Evolutionary conservation across 2,888 invertebrate species (phyloP).

Genomic region (Erebia aethiops): DNA sequence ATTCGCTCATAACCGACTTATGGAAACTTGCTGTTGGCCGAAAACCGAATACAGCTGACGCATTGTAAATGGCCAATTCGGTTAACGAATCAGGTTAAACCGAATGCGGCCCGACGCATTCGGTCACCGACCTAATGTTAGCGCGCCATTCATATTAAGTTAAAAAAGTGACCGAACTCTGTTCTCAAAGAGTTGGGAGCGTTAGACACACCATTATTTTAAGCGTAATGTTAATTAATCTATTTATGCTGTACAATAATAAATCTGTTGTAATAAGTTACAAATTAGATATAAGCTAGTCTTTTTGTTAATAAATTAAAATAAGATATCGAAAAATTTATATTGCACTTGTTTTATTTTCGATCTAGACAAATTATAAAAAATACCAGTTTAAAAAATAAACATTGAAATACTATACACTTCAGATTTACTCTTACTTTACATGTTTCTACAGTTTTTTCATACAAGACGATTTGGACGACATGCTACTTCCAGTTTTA

Average conservation of each 20-base stretch:
- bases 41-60: too few relatives aligned
- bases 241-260: conserved; percentile 72
- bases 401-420: neutral
- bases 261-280: conserved; percentile 65
- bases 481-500: neutral
- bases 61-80: too few relatives aligned
- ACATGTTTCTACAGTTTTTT: too few relatives aligned
- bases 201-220: conserved; percentile 34
- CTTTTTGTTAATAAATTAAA: conserved; percentile 65
- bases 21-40: too few relatives aligned
- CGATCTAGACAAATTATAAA: neutral
- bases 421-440: neutral
- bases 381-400: neutral
- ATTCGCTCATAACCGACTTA: too few relatives aligned
- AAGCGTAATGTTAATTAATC: conserved; percentile 57
- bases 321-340: conserved; percentile 49
- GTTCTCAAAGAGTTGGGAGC: conserved; percentile 1
- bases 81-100: too few relatives aligned
- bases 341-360: conserved; percentile 26
- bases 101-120: too few relatives aligned
- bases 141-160: neutral
- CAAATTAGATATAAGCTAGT: conserved; percentile 83
- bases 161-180: conserved; percentile 10
- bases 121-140: too few relatives aligned
- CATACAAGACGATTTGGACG: too few relatives aligned